Evolutionary conservation across 1,140 invertebrate species (phyloP), one percentile per base, ranked within the genome.

Genomic region (Chrysoperla carnea): DNA sequence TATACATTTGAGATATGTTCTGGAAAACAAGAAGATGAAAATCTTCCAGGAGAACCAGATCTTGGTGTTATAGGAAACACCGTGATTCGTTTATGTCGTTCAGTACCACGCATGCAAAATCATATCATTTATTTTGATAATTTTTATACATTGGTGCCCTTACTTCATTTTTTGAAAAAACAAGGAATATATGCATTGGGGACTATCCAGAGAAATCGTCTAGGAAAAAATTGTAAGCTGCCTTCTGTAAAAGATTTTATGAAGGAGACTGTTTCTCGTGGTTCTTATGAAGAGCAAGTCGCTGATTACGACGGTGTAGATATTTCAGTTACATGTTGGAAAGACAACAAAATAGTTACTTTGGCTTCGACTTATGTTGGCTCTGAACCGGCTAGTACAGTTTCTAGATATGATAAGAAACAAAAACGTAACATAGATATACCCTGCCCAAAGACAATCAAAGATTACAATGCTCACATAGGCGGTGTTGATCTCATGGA

Each of bases 401-500:
- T n/a, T n/a, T n/a, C n/a, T n/a, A n/a, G 43, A 42, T n/a, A n/a
- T n/a, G n/a, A n/a, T 33, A 15, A 39, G n/a, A 12, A 46, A 46
- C 36, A 13, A 38, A 37, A 38, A 12, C 7, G 44, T 40, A 38
- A 31, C 6, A 11, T 31, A 6, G 6, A 6, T n/a, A n/a, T n/a
- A n/a, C n/a, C n/a, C n/a, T n/a, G n/a, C n/a, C n/a, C n/a, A n/a
- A n/a, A n/a, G n/a, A n/a, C n/a, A n/a, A n/a, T n/a, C n/a, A n/a
- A n/a, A n/a, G n/a, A n/a, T n/a, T n/a, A n/a, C n/a, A n/a, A n/a
- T n/a, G n/a, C n/a, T n/a, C n/a, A n/a, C n/a, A n/a, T n/a, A n/a
- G n/a, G n/a, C n/a, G n/a, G n/a, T n/a, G n/a, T n/a, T n/a, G 60
- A 66, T 46, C 48, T 63, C 39, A 51, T 61, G 44, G 62, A 67